Percentiles rank a stretch among this genome's conserved stretches.
Conservation (phyloP, 2,888 invertebrate genomes). For the Dryococelus australis region DNA sequence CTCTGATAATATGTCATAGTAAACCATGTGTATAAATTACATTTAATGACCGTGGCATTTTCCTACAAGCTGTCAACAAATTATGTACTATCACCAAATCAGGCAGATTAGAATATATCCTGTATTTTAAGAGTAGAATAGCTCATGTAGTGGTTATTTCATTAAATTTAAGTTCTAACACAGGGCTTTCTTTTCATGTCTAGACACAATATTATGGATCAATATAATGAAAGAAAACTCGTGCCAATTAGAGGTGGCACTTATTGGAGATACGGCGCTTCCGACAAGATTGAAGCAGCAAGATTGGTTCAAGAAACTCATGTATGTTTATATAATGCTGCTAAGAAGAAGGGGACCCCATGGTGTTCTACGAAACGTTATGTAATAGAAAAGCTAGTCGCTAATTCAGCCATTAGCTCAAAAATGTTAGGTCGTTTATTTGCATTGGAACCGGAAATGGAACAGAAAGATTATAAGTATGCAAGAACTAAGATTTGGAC, state of each 20-base stretch:
- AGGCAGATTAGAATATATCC: too few relatives aligned
- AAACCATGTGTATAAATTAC: too few relatives aligned
- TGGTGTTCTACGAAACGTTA: background rate
- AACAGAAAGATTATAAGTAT: constrained; percentile 25
- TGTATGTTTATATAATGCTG: constrained; percentile 20
- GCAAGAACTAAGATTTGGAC: constrained; percentile 24
- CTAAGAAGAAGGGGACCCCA: background rate
- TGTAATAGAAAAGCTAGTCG: background rate
- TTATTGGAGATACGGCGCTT: background rate
- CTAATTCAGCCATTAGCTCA: background rate
- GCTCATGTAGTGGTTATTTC: too few relatives aligned
- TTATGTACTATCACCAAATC: too few relatives aligned
- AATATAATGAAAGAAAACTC: background rate
- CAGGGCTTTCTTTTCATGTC: too few relatives aligned
- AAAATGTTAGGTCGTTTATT: constrained; percentile 21
- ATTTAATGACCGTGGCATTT: too few relatives aligned
- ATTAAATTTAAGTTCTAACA: too few relatives aligned
- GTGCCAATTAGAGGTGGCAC: background rate
- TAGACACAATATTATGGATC: background rate
- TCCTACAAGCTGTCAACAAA: too few relatives aligned
- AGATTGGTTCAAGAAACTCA: background rate
- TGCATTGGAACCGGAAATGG: constrained; percentile 13
- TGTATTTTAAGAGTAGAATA: too few relatives aligned
- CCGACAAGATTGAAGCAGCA: constrained; percentile 2
- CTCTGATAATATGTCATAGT: too few relatives aligned